These are phyloP conservation scores for Eunapius fragilis DNA, from an alignment of 37 sponge, comb jelly and placozoan species.

Conservation along the genomic window DNA sequence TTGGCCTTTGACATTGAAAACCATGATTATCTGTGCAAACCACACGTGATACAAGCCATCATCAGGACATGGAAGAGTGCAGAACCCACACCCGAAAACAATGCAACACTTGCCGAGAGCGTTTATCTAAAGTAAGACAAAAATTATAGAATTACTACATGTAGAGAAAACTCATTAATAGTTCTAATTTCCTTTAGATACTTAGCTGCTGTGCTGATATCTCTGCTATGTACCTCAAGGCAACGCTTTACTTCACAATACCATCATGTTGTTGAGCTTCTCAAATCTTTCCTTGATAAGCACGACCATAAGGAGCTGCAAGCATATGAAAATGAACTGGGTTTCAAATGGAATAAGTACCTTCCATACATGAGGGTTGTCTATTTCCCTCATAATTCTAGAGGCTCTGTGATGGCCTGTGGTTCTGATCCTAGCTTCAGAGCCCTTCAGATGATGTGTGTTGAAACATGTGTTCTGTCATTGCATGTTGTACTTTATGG, in stretches of 20 bases:
- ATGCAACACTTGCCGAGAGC: too few relatives aligned
- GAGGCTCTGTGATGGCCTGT: too few relatives aligned
- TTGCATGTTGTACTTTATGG: too few relatives aligned
- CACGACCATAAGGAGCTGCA: not conserved
- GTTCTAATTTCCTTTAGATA: constrained; percentile 1
- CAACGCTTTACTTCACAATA: constrained; percentile 1
- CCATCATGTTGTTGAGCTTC: not conserved
- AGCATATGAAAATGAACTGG: constrained; percentile 11
- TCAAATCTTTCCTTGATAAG: constrained; percentile 11
- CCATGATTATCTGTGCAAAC: constrained; percentile 20
- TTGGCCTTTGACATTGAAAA: constrained; percentile 27
- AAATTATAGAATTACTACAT: too few relatives aligned
- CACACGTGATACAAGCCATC: constrained; percentile 12
- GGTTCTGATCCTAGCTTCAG: too few relatives aligned
- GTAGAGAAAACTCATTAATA: not conserved
- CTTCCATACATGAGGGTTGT: constrained; percentile 23
- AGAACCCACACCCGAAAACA: too few relatives aligned
- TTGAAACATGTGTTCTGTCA: too few relatives aligned
- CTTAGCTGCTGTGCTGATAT: constrained; percentile 10
- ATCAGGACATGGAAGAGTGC: constrained; percentile 4
- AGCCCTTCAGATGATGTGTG: too few relatives aligned
- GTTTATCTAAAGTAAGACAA: too few relatives aligned
- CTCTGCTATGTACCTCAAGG: constrained; percentile 8
- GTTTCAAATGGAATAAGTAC: constrained; percentile 31
- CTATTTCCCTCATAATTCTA: not conserved